Evolutionary conservation across 2,113 vertebrate species (phyloP).

Genomic region (Pomatostomus ruficeps): DNA sequence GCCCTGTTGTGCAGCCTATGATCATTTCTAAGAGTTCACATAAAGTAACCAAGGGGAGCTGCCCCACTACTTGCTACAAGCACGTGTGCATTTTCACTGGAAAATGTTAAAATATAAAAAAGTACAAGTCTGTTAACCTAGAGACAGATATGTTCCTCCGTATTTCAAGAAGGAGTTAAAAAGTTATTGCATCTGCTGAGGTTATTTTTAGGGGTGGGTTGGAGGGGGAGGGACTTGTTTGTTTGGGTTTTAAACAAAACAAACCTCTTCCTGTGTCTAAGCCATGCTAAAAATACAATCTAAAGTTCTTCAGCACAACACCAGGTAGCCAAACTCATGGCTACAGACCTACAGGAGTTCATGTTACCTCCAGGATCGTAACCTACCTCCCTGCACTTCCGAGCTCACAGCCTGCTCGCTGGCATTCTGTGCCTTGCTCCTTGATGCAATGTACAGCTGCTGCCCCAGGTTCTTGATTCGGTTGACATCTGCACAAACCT

Average conservation of each 20-base stretch:
- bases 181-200: not conserved
- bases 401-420: not conserved
- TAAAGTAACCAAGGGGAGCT: not conserved
- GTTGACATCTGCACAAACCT: constrained; percentile 81
- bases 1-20: not conserved
- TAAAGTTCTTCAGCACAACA: not conserved
- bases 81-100: not conserved
- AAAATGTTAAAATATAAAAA: not conserved
- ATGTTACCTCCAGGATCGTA: not conserved
- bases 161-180: not conserved
- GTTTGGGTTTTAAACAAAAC: not conserved
- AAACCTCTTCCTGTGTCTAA: not conserved
- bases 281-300: not conserved
- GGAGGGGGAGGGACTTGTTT: not conserved
- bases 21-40: not conserved
- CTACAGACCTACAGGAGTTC: not conserved
- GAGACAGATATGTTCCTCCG: not conserved
- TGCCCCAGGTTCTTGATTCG: constrained; percentile 80
- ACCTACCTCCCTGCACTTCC: constrained; percentile 28
- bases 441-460: constrained; percentile 75
- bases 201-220: not conserved
- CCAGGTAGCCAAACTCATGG: not conserved
- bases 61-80: not conserved
- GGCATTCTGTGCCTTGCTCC: constrained; percentile 50
- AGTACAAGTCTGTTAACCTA: not conserved